Evolutionary conservation across 2,888 invertebrate genomes (phyloP), one percentile per base, ranked within the genome.

Genomic region (Penaeus monodon): DNA sequence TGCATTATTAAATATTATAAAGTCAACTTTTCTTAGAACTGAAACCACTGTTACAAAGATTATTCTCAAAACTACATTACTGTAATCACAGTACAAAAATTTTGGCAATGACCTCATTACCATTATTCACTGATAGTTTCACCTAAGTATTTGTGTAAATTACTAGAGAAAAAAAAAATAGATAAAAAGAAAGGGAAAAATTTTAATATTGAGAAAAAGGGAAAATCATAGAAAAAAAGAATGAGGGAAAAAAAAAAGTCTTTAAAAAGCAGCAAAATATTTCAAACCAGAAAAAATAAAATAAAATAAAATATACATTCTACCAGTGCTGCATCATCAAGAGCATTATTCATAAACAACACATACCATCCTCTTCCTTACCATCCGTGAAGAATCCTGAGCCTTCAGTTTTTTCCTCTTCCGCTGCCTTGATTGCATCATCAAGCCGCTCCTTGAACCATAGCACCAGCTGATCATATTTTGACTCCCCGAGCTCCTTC

Each of bases 391-490:
- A 88, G n/a, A 88, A 29, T 27, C 82, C 65, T 7, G 88, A 38
- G 24, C 81, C 86, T 24, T 86, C 88, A 27, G 63, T 57, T 68
- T 90, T 90, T 63, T 90, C 89, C 44, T 90, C 87, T 68, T 89
- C 88, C 2, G 90, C 90, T n/a, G 89, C 89, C 68, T 87, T 68
- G 88, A 97, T 96, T 2, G 97, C 97, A 93, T 97, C 95, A 91
- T 97, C 96, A 91, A 97, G 94, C 90, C 97, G 94, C 92, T 95
- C 95, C 92, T 96, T 94, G 92, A 97, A 95, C 97, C 97, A 97
- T 88, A 93, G 94, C 90, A 94, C 94, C 92, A 97, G 95, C 91
- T 96, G 95, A 33, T 92, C 93, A 91, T 96, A 95, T 91, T 96
- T 95, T 84, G 94, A 94, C 92, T 95, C 94, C 68, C 96, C 95